These are phyloP conservation scores for Nyctibius bracteatus DNA, from an alignment of 2,113 vertebrate species.

Conservation along the genomic window DNA sequence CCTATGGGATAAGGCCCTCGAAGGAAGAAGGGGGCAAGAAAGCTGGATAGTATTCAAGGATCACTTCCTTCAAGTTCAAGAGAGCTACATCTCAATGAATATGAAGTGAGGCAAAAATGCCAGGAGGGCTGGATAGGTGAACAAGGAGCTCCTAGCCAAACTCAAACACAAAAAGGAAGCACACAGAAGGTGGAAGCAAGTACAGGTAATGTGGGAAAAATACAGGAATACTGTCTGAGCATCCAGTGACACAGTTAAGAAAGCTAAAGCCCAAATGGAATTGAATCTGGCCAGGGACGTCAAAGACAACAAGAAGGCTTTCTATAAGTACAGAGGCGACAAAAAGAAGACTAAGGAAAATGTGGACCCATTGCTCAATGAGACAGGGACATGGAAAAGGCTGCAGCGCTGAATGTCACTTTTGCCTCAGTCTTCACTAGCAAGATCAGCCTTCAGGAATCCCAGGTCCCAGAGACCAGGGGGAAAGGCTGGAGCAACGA, in stretches of 20 bases:
- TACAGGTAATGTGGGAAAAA: neutral
- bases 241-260: neutral
- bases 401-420: neutral
- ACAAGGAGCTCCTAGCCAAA: neutral
- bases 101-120: neutral
- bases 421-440: neutral
- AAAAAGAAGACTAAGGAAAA: neutral
- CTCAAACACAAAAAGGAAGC: neutral
- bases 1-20: neutral
- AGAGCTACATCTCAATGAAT: neutral
- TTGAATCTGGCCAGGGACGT: neutral
- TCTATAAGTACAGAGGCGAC: rapidly evolving
- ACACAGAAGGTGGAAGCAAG: neutral
- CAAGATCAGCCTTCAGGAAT: neutral
- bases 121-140: no score
- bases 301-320: neutral
- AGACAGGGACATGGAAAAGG: neutral
- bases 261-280: neutral
- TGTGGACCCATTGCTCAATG: rapidly evolving
- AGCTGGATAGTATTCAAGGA: neutral
- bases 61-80: neutral
- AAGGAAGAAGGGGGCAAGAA: neutral
- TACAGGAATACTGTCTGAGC: neutral
- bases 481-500: neutral
- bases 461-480: neutral